These are phyloP conservation scores for Bubo scandiacus DNA, from an alignment of 2,113 vertebrate species.

Conservation along the genomic window DNA sequence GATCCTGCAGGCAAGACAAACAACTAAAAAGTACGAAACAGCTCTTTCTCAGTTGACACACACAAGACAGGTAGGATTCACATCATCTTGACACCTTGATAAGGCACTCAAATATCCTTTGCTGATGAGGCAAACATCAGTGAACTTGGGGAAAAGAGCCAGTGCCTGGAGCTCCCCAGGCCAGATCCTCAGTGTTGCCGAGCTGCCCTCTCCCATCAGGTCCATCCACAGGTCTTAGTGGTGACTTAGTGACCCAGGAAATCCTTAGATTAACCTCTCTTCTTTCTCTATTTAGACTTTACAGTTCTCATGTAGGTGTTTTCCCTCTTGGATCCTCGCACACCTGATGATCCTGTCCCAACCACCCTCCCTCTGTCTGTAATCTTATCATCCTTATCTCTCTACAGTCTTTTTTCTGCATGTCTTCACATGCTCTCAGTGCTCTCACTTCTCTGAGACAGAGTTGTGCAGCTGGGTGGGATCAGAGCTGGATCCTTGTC, in stretches of 20 bases:
- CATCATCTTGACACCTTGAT: not conserved
- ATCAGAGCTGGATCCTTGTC: not conserved
- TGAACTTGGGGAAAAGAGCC: not conserved
- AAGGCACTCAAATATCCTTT: not conserved
- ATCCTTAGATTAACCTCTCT: not conserved
- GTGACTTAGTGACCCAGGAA: not conserved
- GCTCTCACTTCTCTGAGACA: not conserved
- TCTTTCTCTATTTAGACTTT: not conserved
- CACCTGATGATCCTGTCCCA: not conserved
- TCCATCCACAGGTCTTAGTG: not conserved
- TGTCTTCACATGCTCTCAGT: accelerated
- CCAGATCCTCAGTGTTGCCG: not conserved
- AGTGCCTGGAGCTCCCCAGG: not conserved
- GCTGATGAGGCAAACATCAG: not conserved
- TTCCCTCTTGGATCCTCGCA: not conserved
- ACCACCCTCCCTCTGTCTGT: not conserved
- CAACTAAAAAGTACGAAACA: not conserved
- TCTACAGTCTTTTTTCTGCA: not conserved
- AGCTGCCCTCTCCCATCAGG: not conserved
- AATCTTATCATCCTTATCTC: not conserved
- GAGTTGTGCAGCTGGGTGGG: not conserved
- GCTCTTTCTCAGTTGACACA: not conserved
- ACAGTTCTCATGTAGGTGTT: not conserved
- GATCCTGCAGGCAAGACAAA: not conserved
- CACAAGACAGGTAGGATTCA: not conserved